Conservation (phyloP, 2,888 invertebrate genomes). For the Tiliacea citrago region DNA sequence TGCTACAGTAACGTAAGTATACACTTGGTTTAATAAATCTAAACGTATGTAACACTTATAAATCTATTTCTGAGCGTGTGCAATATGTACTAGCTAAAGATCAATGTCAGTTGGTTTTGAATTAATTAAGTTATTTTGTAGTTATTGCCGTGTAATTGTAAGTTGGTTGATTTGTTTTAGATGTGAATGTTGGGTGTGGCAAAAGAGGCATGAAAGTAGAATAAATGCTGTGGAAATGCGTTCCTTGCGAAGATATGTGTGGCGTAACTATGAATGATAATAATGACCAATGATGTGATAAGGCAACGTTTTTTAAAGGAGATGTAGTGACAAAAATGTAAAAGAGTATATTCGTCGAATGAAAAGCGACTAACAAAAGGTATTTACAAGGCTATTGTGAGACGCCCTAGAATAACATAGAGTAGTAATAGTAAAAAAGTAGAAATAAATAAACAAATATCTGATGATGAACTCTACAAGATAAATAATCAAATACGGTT, state of each 20-base stretch:
- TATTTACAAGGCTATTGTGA: not conserved
- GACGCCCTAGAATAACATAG: no score
- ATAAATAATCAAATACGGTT: not conserved
- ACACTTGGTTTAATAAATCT: conserved; percentile 46
- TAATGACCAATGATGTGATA: not conserved
- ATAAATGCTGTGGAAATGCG: not conserved
- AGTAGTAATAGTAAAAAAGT: no score
- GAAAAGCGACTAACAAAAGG: not conserved
- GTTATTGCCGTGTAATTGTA: conserved; percentile 15
- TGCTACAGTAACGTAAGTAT: conserved; percentile 26
- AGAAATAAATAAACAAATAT: no score
- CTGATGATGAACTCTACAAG: conserved; percentile 6
- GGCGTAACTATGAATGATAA: not conserved
- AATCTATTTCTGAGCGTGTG: conserved; percentile 54
- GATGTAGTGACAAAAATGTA: not conserved
- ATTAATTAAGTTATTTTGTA: conserved; percentile 49
- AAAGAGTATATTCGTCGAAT: not conserved
- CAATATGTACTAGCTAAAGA: conserved; percentile 53
- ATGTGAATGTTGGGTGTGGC: not conserved
- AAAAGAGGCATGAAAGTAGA: not conserved
- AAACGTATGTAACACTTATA: conserved; percentile 49
- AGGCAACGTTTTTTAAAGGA: not conserved
- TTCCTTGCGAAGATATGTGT: not conserved
- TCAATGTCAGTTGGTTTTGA: conserved; percentile 60
- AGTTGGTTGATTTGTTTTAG: not conserved